phyloP scores from a whole-genome alignment of 2,888 invertebrate species.

The Drosophila kambysellisi region DNA sequence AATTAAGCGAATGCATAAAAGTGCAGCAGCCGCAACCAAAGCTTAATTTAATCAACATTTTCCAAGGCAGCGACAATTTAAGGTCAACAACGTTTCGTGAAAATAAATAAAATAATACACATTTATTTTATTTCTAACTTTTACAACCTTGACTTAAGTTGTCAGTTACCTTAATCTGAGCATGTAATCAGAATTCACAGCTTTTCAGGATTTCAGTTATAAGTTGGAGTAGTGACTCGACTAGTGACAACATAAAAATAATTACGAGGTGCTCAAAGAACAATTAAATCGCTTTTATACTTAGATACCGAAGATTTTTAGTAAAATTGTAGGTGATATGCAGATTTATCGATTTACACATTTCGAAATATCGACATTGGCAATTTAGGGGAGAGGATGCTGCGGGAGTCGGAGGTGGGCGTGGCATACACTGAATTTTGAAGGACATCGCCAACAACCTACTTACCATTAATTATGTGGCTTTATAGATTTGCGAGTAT shows the following conservation, averaged over 20 bases:
- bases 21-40: constrained; percentile 33
- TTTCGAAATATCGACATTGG: too few relatives aligned
- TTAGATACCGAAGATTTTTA: too few relatives aligned
- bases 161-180: not conserved
- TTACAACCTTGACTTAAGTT: not conserved
- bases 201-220: not conserved
- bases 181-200: not conserved
- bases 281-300: not conserved
- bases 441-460: too few relatives aligned
- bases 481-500: too few relatives aligned
- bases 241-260: not conserved
- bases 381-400: too few relatives aligned
- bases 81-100: constrained; percentile 25
- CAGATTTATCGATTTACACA: too few relatives aligned
- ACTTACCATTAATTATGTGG: too few relatives aligned
- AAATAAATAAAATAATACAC: not conserved
- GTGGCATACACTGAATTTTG: too few relatives aligned
- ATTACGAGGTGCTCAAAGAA: not conserved
- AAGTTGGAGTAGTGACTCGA: not conserved
- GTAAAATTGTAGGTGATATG: too few relatives aligned
- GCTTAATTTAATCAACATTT: constrained; percentile 52
- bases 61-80: constrained; percentile 4
- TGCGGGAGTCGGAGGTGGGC: too few relatives aligned
- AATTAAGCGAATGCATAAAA: constrained; percentile 50
- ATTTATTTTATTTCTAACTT: not conserved